These are phyloP conservation scores for Pandemis heparana DNA, from an alignment of 2,888 invertebrate species.

Conservation along the genomic window DNA sequence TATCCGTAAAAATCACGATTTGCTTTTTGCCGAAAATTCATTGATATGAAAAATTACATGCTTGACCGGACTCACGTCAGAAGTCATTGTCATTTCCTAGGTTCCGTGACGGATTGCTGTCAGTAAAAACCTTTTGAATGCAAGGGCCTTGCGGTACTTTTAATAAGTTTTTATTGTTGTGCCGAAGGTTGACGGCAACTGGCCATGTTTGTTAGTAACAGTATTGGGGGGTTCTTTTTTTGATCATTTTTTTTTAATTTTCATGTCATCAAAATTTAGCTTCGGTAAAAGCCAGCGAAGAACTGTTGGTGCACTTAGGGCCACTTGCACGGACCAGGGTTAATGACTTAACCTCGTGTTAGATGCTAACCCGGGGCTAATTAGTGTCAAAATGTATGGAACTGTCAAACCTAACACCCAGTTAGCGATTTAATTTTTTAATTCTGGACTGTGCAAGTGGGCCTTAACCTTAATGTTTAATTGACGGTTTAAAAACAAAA, in stretches of 20 bases:
- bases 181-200: constrained; percentile 28
- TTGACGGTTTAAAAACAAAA: too few relatives aligned
- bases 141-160: constrained; percentile 41
- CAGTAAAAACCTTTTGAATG: constrained; percentile 35
- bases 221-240: neutral
- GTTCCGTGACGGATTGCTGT: constrained; percentile 33
- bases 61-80: constrained; percentile 13
- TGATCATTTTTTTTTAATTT: neutral
- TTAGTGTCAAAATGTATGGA: too few relatives aligned
- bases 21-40: constrained; percentile 28
- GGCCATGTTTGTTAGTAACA: neutral
- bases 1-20: constrained; percentile 18
- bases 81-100: constrained; percentile 36
- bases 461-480: too few relatives aligned
- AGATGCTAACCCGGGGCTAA: too few relatives aligned
- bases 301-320: too few relatives aligned
- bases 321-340: too few relatives aligned
- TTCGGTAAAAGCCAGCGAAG: too few relatives aligned
- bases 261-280: neutral
- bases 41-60: constrained; percentile 40
- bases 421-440: too few relatives aligned
- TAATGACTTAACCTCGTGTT: too few relatives aligned
- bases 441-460: too few relatives aligned
- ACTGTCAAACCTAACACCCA: too few relatives aligned
- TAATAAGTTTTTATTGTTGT: constrained; percentile 30